phyloP scores from a whole-genome alignment of 2,888 invertebrate genomes.

The Caradrina clavipalpis region DNA sequence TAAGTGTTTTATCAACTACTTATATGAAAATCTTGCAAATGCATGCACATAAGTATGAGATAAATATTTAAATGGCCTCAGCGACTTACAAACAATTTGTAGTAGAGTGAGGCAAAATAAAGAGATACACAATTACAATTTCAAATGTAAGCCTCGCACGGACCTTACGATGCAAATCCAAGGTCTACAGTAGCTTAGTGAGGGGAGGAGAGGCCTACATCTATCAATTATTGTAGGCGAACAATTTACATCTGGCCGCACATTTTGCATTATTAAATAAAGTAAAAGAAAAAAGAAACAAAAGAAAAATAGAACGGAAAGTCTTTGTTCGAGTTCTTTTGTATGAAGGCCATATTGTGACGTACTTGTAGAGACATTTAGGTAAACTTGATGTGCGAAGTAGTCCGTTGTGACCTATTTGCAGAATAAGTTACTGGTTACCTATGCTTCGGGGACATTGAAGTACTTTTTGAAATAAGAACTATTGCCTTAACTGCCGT shows the following conservation, averaged over 20 bases:
- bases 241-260: constrained; percentile 43
- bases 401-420: constrained; percentile 62
- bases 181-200: constrained; percentile 31
- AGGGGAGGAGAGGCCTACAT: constrained; percentile 11
- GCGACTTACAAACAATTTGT: constrained; percentile 40
- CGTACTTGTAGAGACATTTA: constrained; percentile 53
- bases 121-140: constrained; percentile 64
- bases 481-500: constrained; percentile 30
- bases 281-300: constrained; percentile 44
- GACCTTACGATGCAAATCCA: constrained; percentile 64
- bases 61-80: constrained; percentile 46
- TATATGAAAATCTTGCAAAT: constrained; percentile 42
- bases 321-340: constrained; percentile 61
- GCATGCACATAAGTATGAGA: constrained; percentile 50
- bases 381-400: constrained; percentile 55
- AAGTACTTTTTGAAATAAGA: constrained; percentile 31
- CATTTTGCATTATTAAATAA: constrained; percentile 41
- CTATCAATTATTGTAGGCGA: constrained; percentile 45
- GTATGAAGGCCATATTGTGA: constrained; percentile 49
- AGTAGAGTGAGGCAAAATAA: constrained; percentile 35
- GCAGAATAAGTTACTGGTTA: constrained; percentile 44
- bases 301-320: constrained; percentile 56
- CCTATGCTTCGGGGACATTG: constrained; percentile 15
- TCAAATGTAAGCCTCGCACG: constrained; percentile 60
- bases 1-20: constrained; percentile 37